Percentiles rank a stretch among this genome's conserved stretches.
Conservation (phyloP, 2,797 vertebrate genomes). For the Chlorospingus semifuscus region DNA sequence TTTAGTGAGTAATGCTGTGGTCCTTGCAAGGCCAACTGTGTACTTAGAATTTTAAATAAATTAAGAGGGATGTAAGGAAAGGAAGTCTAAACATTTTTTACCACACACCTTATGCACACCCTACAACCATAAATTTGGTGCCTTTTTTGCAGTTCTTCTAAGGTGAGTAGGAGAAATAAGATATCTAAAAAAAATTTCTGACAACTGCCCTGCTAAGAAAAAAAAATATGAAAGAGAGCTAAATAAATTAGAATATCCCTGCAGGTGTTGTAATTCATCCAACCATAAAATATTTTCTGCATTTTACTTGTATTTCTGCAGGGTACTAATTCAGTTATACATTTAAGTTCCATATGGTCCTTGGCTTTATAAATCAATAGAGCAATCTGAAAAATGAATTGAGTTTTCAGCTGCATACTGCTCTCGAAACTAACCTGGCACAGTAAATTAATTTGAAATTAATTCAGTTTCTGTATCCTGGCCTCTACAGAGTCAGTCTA, state of each 20-base stretch:
- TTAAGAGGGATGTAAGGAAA: background rate
- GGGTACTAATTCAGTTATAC: background rate
- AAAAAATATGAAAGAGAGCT: background rate
- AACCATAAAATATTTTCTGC: background rate
- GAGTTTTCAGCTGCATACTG: background rate
- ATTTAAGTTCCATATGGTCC: background rate
- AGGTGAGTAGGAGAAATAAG: background rate
- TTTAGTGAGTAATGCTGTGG: background rate
- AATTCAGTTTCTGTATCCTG: background rate
- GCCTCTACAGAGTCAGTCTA: background rate
- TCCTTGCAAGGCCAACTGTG: background rate
- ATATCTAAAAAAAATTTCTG: background rate
- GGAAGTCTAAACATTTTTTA: background rate
- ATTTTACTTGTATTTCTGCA: background rate
- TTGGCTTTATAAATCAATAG: background rate
- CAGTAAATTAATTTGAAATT: background rate
- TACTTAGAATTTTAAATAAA: background rate
- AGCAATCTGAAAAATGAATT: background rate
- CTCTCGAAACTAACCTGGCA: background rate
- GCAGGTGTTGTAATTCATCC: background rate
- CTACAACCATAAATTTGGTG: background rate
- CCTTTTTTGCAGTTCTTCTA: background rate
- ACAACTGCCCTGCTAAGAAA: background rate
- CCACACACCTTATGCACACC: background rate
- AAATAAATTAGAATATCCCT: background rate